These are phyloP conservation scores for Speoplatyrhinus poulsoni DNA, from an alignment of 2,113 vertebrate genomes.

Conservation along the genomic window DNA sequence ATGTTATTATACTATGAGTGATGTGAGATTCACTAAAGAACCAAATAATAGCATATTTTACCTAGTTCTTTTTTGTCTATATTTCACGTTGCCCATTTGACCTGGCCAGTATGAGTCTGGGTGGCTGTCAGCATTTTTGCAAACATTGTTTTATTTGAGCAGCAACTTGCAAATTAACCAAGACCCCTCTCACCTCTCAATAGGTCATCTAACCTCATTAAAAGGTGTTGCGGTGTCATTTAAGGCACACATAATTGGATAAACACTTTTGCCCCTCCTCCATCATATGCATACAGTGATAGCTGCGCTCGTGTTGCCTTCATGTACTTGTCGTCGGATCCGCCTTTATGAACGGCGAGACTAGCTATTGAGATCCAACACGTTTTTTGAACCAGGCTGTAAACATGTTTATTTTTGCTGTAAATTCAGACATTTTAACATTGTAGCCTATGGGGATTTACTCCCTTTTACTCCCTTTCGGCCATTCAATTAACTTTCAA, in stretches of 20 bases:
- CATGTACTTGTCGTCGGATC: too few species aligned
- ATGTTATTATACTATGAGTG: too few species aligned
- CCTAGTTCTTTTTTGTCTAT: slow-evolving; percentile 10
- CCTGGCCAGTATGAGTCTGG: slow-evolving; percentile 24
- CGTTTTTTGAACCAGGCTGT: too few species aligned
- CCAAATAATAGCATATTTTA: slow-evolving; percentile 23
- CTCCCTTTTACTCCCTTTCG: too few species aligned
- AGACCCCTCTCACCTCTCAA: slow-evolving; percentile 46
- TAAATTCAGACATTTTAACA: too few species aligned
- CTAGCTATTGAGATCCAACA: too few species aligned
- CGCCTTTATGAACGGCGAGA: too few species aligned
- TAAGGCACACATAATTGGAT: slow-evolving; percentile 75
- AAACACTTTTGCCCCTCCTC: slow-evolving; percentile 50
- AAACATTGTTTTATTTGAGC: slow-evolving; percentile 47
- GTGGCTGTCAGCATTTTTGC: slow-evolving; percentile 24
- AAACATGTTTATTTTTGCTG: too few species aligned
- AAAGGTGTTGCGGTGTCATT: slow-evolving; percentile 72
- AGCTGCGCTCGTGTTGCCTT: slow-evolving; percentile 53
- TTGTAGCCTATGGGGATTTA: too few species aligned
- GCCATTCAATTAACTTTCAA: too few species aligned
- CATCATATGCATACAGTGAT: slow-evolving; percentile 52
- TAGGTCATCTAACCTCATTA: slow-evolving; percentile 74
- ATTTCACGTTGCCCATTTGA: slow-evolving; percentile 41
- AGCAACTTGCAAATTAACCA: slow-evolving; percentile 38
- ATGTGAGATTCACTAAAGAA: too few species aligned